Evolutionary conservation across 2,113 vertebrate species (phyloP), one percentile per base, ranked within the genome.

Genomic region (Edolisoma coerulescens): DNA sequence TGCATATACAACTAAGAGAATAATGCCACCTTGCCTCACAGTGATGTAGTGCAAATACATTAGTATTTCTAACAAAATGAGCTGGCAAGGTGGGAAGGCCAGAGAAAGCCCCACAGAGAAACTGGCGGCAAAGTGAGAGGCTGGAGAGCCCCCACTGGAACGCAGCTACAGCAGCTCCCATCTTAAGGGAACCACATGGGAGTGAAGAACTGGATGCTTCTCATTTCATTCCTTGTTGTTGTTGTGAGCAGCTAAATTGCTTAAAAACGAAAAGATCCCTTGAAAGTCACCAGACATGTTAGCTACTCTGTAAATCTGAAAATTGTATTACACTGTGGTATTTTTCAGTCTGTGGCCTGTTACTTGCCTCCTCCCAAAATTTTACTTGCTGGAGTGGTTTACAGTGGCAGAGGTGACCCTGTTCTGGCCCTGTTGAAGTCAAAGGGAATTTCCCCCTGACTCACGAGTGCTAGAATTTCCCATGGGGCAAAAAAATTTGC

Each of bases 11-110:
- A 45, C 71, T 92, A 91, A 94, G 95, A 96, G 91, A 95, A 96
- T 95, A 96, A 96, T 96, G 89, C 96, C 93, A 95, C 82, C 95
- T 97, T 94, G 91, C 93, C 91, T 95, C 26, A 2, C 78, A 91
- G 63, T 24, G 94, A 73, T 96, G 95, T 90, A 96, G 94, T 95
- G 89, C 93, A 97, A 93, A 97, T 65, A 39, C 33, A 52, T 85
- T n/a, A 49, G 67, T 33, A 37, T 75, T 95, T 84, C 65, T 85
- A 79, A 79, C 1, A 4, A 91, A 94, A 82, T 0, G 10, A 82
- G 57, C 23, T 85, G 59, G 37, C 5, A 12, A 50, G 27, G 49
- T 82, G 77, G 70, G 41, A 65, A 79, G n/a, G 63, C 12, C 23
- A 33, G 56, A 89, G 60, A 49, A 82, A 79, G 27, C 26, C 50